phyloP scores from a whole-genome alignment of 2,888 invertebrate species.

The Drosophila pegasa region DNA sequence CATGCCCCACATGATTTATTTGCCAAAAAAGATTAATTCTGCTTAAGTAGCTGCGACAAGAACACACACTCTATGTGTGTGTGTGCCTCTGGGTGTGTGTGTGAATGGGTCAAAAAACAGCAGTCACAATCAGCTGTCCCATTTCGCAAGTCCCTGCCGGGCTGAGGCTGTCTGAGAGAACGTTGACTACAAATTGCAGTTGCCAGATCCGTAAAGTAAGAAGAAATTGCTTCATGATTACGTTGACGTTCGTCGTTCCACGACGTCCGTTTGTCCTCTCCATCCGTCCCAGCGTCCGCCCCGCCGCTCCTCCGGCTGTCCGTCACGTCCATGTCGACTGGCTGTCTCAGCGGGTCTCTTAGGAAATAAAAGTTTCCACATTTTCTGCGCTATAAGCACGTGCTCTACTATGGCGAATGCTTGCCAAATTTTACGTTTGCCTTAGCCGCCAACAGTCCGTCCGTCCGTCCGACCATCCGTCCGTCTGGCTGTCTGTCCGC shows the following conservation, averaged over 20 bases:
- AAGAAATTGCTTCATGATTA: constrained; percentile 77
- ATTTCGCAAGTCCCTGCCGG: constrained; percentile 44
- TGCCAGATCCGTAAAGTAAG: constrained; percentile 50
- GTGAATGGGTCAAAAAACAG: constrained; percentile 65
- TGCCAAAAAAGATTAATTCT: constrained; percentile 56
- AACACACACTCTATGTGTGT: constrained; percentile 18
- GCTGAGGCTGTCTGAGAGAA: constrained; percentile 42
- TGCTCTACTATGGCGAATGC: constrained; percentile 58
- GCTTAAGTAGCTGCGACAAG: constrained; percentile 52
- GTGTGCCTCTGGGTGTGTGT: constrained; percentile 27
- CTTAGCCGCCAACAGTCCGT: constrained; percentile 21
- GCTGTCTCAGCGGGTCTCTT: constrained; percentile 70
- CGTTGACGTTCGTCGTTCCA: constrained; percentile 50
- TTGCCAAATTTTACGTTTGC: constrained; percentile 68
- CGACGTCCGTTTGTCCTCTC: constrained; percentile 4
- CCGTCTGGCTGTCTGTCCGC: constrained; percentile 7
- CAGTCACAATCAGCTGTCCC: constrained; percentile 61
- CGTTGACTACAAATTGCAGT: constrained; percentile 67
- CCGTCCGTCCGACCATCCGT: background rate
- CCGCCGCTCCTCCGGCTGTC: constrained; percentile 35
- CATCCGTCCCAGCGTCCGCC: background rate
- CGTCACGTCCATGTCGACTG: constrained; percentile 69
- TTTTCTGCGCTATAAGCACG: constrained; percentile 70
- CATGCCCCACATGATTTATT: constrained; percentile 69
- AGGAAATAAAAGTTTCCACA: constrained; percentile 76